Conservation (phyloP, 2,888 invertebrate genomes). For the Mongoloraphidia duomilia region DNA sequence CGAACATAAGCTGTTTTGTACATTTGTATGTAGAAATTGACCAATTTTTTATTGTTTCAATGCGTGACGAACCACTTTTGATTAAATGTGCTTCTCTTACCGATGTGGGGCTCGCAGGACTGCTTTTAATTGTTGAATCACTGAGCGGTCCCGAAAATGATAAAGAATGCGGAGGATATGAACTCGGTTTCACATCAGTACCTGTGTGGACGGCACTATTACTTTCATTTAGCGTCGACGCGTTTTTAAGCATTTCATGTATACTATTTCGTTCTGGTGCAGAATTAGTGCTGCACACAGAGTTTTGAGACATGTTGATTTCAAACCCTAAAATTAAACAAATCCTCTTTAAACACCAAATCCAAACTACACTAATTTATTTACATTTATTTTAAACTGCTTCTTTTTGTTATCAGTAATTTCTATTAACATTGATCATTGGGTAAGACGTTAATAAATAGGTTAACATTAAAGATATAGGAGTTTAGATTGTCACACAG, state of each 20-base stretch:
- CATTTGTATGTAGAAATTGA: conserved; percentile 97
- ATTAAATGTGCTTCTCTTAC: conserved; percentile 26
- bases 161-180: conserved; percentile 47
- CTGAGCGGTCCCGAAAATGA: conserved; percentile 57
- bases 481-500: too few species aligned
- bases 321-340: too few species aligned
- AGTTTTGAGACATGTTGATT: background rate
- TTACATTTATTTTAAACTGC: too few species aligned
- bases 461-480: too few species aligned
- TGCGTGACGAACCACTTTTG: conserved; percentile 60
- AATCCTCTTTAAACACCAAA: too few species aligned
- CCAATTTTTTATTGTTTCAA: conserved; percentile 92
- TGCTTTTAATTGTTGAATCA: conserved; percentile 36
- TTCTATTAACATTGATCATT: too few species aligned
- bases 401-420: too few species aligned
- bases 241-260: conserved; percentile 76
- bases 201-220: conserved; percentile 61
- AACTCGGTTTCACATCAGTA: conserved; percentile 50
- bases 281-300: background rate
- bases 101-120: conserved; percentile 41
- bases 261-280: conserved; percentile 48
- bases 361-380: too few species aligned
- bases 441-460: too few species aligned
- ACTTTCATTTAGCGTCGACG: conserved; percentile 62
- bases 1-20: conserved; percentile 90